Evolutionary conservation across 2,888 invertebrate species (phyloP).

Genomic region (Pachydiplax longipennis): DNA sequence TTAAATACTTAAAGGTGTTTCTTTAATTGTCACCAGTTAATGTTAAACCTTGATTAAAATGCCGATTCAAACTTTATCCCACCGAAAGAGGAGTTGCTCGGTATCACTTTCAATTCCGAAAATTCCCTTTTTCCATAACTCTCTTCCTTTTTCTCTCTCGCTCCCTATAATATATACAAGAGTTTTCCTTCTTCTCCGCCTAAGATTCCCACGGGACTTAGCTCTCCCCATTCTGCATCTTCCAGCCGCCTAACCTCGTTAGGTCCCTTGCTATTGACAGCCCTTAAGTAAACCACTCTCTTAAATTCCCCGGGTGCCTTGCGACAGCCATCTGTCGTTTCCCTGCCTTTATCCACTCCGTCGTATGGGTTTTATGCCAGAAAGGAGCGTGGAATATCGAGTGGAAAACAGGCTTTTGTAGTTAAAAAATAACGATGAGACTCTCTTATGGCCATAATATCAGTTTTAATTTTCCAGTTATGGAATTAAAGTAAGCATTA

Average conservation of each 20-base stretch:
- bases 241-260: conserved; percentile 33
- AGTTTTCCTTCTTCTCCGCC: conserved; percentile 13
- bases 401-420: conserved; percentile 34
- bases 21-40: background rate
- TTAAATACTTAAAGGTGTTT: too few species aligned
- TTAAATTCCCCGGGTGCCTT: conserved; percentile 29
- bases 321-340: conserved; percentile 38
- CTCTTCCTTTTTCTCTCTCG: background rate
- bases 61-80: too few species aligned
- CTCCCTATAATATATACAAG: background rate
- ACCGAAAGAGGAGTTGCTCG: too few species aligned
- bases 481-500: background rate
- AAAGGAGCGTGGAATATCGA: conserved; percentile 13
- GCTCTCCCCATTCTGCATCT: conserved; percentile 27
- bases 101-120: too few species aligned
- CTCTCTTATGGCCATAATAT: conserved; percentile 1
- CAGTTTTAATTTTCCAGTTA: conserved; percentile 5
- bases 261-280: conserved; percentile 37
- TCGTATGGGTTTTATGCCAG: conserved; percentile 23
- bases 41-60: too few species aligned
- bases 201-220: conserved; percentile 23
- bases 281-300: conserved; percentile 41
- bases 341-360: background rate
- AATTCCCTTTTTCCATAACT: background rate
- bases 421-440: background rate